Percentiles rank a stretch among this genome's conserved stretches.
phyloP scores from a whole-genome alignment of 1,140 invertebrate species.

The Euura lappo region DNA sequence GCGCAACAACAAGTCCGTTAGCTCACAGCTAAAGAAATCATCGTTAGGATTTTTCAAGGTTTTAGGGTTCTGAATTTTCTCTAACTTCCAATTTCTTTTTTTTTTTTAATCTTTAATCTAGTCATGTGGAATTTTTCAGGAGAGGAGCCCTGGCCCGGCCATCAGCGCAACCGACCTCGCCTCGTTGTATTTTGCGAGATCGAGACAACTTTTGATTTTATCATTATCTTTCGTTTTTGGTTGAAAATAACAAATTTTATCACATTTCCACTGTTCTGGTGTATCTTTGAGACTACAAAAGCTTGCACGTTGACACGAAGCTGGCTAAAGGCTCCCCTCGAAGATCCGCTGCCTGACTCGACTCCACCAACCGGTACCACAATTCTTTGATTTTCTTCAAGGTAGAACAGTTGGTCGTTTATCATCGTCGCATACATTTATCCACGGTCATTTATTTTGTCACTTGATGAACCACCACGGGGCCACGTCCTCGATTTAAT shows the following conservation, averaged over 20 bases:
- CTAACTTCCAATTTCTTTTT: not conserved
- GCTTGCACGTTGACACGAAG: conserved; percentile 27
- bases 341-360: not conserved
- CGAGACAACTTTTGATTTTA: too few species aligned
- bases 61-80: not conserved
- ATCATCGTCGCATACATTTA: not conserved
- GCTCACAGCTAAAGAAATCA: conserved; percentile 7
- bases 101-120: not conserved
- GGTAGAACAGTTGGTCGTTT: too few species aligned
- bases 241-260: too few species aligned
- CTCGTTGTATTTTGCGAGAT: not conserved
- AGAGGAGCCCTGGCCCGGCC: conserved; percentile 60
- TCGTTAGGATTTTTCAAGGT: not conserved
- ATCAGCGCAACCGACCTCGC: conserved; percentile 39
- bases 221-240: too few species aligned
- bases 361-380: too few species aligned
- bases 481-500: too few species aligned
- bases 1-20: conserved; percentile 9
- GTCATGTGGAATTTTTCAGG: not conserved
- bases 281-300: too few species aligned
- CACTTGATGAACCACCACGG: too few species aligned
- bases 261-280: too few species aligned
- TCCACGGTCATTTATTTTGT: too few species aligned
- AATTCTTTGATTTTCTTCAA: too few species aligned
- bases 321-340: conserved; percentile 56